Base-by-base conservation (phyloP, 2,888 invertebrate species). In the Phasia obesa region DNA sequence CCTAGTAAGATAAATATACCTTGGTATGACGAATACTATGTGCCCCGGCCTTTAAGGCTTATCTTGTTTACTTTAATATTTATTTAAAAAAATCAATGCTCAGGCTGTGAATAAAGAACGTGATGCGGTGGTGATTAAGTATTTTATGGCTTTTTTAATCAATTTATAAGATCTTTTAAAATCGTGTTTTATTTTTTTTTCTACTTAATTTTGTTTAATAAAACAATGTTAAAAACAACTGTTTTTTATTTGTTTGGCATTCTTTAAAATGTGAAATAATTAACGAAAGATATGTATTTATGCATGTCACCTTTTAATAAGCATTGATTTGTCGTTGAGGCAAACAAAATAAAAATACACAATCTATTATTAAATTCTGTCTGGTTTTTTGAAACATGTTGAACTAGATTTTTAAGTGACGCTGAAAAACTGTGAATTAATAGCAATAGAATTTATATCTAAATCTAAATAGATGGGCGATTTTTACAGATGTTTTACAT, bases 321-420 rank as follows among this genome's bases (percentile, higher is more conserved):
- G 35, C 17, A 47, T 49, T 23, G 42, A 77, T 35, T 62, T 31
- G 47, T 47, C 19, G 23, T 65, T 19, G 6, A n/a, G 2, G 0
- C 19, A 25, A 17, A 13, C 13, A 64, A 2, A 47, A 7, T 27
- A 13, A n/a, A 35, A 9, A 35, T 11, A n/a, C 17, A 19, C 2
- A 23, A 25, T 69, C 53, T 60, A 69, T 62, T 23, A 55, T 62
- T 42, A 77, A 53, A 53, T 70, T 77, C 31, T 51, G 25, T 53
- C 65, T 59, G 55, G 55, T 74, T 65, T 69, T n/a, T 49, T n/a
- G 17, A 60, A 77, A 77, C 77, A 62, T 35, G 77, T 70, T 70
- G 23, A 62, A 62, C 70, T 35, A 35, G 35, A 35, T 35, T 35
- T 35, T 2, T 1, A 35, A 35, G 35, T 35, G 35, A 35, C 35